Percentiles rank a stretch among this genome's conserved stretches.
phyloP scores from a whole-genome alignment of 2,797 vertebrate species.

The Gymnothorax reevesii region DNA sequence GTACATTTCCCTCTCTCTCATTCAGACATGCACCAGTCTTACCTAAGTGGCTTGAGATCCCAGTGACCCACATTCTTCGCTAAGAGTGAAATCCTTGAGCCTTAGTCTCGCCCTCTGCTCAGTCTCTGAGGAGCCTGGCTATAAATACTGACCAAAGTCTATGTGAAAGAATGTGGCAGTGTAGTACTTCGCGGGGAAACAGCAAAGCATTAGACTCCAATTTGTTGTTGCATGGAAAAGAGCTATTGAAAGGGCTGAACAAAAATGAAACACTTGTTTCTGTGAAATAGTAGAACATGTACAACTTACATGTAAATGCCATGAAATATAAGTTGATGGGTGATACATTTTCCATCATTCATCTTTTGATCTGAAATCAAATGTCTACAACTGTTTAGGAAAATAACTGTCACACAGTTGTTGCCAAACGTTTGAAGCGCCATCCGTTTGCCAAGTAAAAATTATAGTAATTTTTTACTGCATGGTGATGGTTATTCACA shows the following conservation, averaged over 20 bases:
- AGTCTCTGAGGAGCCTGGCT: conserved; percentile 43
- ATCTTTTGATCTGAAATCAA: too few relatives aligned
- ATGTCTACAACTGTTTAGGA: neutral
- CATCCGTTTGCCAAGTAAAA: too few relatives aligned
- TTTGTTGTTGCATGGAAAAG: too few relatives aligned
- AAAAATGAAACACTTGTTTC: too few relatives aligned
- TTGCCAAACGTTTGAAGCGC: too few relatives aligned
- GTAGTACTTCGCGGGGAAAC: conserved; percentile 26
- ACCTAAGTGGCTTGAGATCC: conserved; percentile 25
- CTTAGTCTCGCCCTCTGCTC: conserved; percentile 43
- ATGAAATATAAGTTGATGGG: too few relatives aligned
- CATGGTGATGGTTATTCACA: too few relatives aligned
- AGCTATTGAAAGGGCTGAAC: too few relatives aligned
- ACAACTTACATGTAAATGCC: too few relatives aligned
- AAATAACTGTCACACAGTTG: neutral
- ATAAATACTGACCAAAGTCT: conserved; percentile 44
- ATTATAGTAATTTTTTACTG: too few relatives aligned
- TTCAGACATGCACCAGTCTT: conserved; percentile 38
- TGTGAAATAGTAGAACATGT: too few relatives aligned
- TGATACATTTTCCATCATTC: too few relatives aligned
- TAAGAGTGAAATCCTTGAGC: conserved; percentile 35
- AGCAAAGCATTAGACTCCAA: neutral
- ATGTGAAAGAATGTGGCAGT: conserved; percentile 45
- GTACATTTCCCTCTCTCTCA: neutral
- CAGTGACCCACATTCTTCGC: conserved; percentile 52